Conservation (phyloP, 2,888 invertebrate genomes). For the Limnephilus auricula region DNA sequence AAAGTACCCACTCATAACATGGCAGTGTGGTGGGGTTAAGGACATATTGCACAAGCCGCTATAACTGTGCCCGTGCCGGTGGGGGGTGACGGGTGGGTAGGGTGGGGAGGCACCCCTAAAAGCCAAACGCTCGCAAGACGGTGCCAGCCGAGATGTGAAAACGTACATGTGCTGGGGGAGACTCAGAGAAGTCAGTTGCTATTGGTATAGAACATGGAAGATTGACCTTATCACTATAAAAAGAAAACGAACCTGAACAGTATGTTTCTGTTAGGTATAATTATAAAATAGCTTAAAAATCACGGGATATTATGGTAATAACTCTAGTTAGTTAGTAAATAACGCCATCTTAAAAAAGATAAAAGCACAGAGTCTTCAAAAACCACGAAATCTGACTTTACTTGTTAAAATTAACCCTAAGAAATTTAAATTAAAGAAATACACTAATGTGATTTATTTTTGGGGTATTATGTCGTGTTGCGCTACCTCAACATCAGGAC, state of each 20-base stretch:
- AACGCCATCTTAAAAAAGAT: too few species aligned
- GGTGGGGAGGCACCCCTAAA: neutral
- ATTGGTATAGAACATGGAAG: neutral
- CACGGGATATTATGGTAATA: too few species aligned
- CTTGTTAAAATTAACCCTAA: too few species aligned
- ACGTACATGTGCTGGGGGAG: constrained; percentile 52
- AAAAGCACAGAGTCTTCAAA: too few species aligned
- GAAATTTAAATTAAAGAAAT: too few species aligned
- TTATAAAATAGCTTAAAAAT: neutral
- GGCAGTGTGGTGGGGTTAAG: neutral
- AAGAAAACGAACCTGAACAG: neutral
- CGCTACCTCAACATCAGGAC: too few species aligned
- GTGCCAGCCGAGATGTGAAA: constrained; percentile 49
- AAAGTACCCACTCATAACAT: neutral
- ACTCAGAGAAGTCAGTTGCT: neutral
- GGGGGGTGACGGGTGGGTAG: neutral
- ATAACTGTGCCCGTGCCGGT: neutral
- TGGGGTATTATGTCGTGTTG: too few species aligned
- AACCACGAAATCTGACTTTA: too few species aligned
- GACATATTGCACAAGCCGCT: neutral
- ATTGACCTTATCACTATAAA: neutral
- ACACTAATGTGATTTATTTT: too few species aligned
- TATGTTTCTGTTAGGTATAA: neutral
- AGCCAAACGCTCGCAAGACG: constrained; percentile 10
- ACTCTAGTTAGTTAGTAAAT: too few species aligned